Conservation (phyloP, 1,140 invertebrate species). For the Drosophila triauraria region DNA sequence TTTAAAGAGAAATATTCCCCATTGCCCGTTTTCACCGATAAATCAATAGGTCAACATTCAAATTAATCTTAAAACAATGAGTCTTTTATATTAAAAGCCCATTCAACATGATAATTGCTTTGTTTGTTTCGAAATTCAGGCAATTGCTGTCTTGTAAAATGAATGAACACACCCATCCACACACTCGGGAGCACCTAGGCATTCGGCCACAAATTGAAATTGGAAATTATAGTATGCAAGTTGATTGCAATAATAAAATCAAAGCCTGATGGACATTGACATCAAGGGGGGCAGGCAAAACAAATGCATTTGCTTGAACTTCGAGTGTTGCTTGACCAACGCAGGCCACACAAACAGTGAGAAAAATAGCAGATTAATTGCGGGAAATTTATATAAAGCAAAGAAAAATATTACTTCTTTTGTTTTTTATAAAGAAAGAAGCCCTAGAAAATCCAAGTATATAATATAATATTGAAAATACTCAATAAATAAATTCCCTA, state of each 20-base stretch:
- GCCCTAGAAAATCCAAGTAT: too few species aligned
- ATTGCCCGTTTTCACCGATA: too few species aligned
- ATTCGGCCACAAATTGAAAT: constrained; percentile 16
- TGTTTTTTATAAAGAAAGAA: too few species aligned
- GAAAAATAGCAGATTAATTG: background rate
- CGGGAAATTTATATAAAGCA: too few species aligned
- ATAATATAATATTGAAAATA: too few species aligned
- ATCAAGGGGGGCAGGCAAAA: background rate
- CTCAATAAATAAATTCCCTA: too few species aligned
- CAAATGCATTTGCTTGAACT: constrained; percentile 18
- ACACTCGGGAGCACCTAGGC: background rate
- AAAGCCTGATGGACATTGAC: constrained; percentile 18
- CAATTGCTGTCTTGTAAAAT: background rate
- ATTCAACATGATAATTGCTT: background rate
- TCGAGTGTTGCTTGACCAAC: constrained; percentile 1
- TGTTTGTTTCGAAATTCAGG: background rate
- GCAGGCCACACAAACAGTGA: background rate
- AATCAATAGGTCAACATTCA: too few species aligned
- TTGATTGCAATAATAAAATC: background rate
- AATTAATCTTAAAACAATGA: background rate
- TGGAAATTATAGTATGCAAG: constrained; percentile 20
- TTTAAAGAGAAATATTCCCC: too few species aligned
- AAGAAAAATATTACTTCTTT: too few species aligned
- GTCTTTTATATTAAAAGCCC: background rate
- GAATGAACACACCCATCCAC: background rate